Conservation (phyloP, 2,888 invertebrate genomes). For the Druceiella hillmani region DNA sequence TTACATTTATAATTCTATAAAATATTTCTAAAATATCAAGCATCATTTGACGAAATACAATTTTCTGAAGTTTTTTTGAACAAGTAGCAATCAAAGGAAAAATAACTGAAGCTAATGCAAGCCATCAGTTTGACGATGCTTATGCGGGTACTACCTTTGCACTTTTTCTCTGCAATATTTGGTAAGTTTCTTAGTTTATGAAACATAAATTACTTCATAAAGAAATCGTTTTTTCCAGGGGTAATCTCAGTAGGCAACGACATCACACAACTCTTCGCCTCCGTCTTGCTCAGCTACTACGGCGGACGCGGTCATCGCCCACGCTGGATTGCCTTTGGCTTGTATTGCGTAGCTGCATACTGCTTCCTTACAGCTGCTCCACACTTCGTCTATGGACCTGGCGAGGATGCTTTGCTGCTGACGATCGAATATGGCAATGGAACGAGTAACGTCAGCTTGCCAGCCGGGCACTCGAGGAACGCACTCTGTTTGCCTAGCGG, state of each 20-base stretch:
- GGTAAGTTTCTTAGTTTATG: too few relatives aligned
- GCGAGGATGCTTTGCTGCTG: slow-evolving; percentile 57
- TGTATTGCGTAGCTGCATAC: slow-evolving; percentile 56
- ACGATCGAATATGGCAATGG: slow-evolving; percentile 52
- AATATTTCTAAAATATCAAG: too few relatives aligned
- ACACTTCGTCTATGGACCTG: slow-evolving; percentile 64
- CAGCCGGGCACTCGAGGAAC: neutral
- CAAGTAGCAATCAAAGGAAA: too few relatives aligned
- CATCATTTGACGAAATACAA: too few relatives aligned
- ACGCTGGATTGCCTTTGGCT: slow-evolving; percentile 62
- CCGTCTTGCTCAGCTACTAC: slow-evolving; percentile 62
- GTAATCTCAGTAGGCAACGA: slow-evolving; percentile 70
- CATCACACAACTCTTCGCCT: slow-evolving; percentile 63
- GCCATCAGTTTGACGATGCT: too few relatives aligned
- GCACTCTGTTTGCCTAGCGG: slow-evolving; percentile 5
- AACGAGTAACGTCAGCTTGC: slow-evolving; percentile 2
- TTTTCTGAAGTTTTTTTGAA: too few relatives aligned
- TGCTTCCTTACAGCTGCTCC: slow-evolving; percentile 63
- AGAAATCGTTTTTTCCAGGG: slow-evolving; percentile 47
- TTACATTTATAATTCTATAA: too few relatives aligned
- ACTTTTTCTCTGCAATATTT: too few relatives aligned
- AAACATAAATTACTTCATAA: too few relatives aligned
- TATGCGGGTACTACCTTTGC: too few relatives aligned
- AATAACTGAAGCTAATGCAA: too few relatives aligned
- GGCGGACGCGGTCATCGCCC: slow-evolving; percentile 67